Base-by-base conservation (phyloP, 2,113 vertebrate species). In the Elanus axillaris region DNA sequence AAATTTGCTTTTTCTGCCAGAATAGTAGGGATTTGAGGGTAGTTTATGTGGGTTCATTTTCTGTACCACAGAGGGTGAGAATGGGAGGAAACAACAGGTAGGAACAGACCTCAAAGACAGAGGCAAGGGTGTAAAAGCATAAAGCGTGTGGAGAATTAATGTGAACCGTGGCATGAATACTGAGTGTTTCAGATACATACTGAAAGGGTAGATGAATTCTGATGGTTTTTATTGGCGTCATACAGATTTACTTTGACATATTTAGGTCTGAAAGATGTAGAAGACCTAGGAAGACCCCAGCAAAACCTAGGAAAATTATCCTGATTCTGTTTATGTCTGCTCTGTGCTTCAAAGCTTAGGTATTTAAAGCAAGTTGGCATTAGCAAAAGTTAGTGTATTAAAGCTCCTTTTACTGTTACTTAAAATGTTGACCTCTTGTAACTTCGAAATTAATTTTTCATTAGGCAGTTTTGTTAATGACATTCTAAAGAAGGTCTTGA, bases 61-160 rank as follows among this genome's bases (percentile, higher is more conserved):
- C 58, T 53, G 9, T 62, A n/a, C 42, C 38, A 31, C 0, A 1
- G 18, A 58, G 7, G 3, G 0, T 45, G 21, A 53, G 60, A 43
- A 53, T 5, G 71, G 79, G 25, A 79, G 38, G n/a, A 79, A 67
- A n/a, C 32, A 60, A 38, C 10, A 34, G 27, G 38, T 67, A 63
- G 52, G 27, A 79, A 40, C 31, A 72, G 34, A 36, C 17, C 27
- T 62, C 12, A 13, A 40, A 82, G 43, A 71, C 26, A 45, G 60
- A 83, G 53, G 17, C 58, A 68, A 38, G 23, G 26, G 40, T 69
- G 47, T 66, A 66, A 59, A 92, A 83, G 10, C 38, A 10, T 58
- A 2, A 74, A 48, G 21, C 42, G 9, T 58, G 34, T 43, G 31
- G 53, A 86, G 56, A 92, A 40, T 58, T 62, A 8, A 48, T 12